Base-by-base conservation (phyloP, 2,797 vertebrate species). In the Thunnus albacares region DNA sequence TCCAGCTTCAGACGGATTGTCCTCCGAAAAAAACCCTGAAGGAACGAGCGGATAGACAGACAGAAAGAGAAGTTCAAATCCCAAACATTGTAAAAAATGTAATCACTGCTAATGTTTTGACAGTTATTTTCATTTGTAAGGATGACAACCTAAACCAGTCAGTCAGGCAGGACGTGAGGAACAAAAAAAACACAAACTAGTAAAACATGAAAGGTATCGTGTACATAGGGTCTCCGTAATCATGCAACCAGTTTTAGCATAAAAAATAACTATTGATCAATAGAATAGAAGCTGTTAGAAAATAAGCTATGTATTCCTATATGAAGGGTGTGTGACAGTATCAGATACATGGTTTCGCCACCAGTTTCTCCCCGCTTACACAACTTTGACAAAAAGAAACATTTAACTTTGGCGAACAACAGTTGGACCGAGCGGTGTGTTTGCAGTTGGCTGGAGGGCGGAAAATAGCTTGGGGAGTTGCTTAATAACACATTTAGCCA, bases 1-100 rank as follows among this genome's bases (percentile, higher is more conserved):
- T 93, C 94, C 87, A 99, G 95, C 90, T 99, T 99, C 65, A 99
- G 96, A 51, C 97, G 96, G 75, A 99, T 97, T 0, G 98, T 99
- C 80, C 98, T 93, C 77, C 98, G 96, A 66, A 99, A 99, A 94
- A 99, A 99, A 0, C 98, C 98, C 98, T 99, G 79, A 0, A 58
- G 47, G 53, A 35, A 24, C 0, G 10, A 30, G 3, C 0, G 1
- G 51, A 35, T 5, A 13, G 17, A 30, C 2, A 14, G 33, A 58
- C 3, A 2, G 5, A 33, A 20, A 45, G n/a, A 6, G 0, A 4
- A 2, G 5, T 15, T 30, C 9, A 47, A 33, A 63, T 2, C 45
- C 45, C 14, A 17, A 49, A 49, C 45, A 49, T 47, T 33, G 33
- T 62, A 11, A 33, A 38, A 66, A 0, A 43, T 11, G 2, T 13